Percentiles rank a stretch among this genome's conserved stretches.
Conservation (phyloP, 2,888 invertebrate species). For the Perithous albicinctus region DNA sequence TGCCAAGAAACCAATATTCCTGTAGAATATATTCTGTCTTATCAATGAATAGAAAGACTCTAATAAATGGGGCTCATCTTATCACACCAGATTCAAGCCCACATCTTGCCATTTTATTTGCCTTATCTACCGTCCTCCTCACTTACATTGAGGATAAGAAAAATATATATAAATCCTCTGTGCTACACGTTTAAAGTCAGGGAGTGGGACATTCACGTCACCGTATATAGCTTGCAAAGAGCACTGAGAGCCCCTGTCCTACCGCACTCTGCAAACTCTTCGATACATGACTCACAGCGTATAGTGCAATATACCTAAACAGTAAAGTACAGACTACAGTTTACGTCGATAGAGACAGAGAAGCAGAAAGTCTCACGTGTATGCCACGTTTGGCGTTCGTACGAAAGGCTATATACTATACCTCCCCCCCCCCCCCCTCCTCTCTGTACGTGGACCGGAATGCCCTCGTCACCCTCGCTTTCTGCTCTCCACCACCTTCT, state of each 20-base stretch:
- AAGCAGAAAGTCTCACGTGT: constrained; percentile 36
- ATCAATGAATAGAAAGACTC: neutral
- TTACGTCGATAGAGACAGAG: constrained; percentile 33
- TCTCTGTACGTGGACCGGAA: constrained; percentile 41
- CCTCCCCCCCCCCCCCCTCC: neutral
- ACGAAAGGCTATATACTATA: neutral
- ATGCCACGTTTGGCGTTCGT: constrained; percentile 33
- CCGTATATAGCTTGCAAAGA: neutral
- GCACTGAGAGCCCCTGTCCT: constrained; percentile 34
- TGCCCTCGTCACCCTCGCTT: constrained; percentile 54
- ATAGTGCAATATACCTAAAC: neutral
- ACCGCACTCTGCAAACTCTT: constrained; percentile 25
- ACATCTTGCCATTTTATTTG: no score
- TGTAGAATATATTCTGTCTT: neutral
- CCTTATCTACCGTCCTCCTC: neutral
- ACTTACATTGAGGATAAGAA: neutral
- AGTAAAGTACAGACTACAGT: constrained; percentile 15
- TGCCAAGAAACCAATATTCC: no score
- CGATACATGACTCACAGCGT: constrained; percentile 54
- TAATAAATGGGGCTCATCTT: no score
- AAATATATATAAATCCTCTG: neutral
- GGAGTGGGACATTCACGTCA: neutral
- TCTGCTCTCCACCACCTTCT: constrained; percentile 43
- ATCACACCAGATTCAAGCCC: no score
- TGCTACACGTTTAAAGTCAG: neutral